Evolutionary conservation across 53 echinoderm and acorn worm genomes (phyloP).

Genomic region (Glandiceps talaboti): DNA sequence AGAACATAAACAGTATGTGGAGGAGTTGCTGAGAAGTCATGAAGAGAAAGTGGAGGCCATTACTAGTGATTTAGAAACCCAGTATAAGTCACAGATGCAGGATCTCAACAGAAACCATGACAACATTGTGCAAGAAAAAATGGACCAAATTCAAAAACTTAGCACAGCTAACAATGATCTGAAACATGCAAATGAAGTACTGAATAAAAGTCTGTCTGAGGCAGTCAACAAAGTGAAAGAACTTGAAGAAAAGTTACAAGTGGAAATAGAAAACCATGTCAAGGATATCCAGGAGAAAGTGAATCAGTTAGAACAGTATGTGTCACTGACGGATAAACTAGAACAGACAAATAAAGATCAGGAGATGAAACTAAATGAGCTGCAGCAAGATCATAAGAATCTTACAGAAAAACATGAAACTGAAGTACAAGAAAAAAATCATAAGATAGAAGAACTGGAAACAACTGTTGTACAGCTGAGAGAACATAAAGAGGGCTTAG

Average conservation of each 20-base stretch:
- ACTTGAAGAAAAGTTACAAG: neutral
- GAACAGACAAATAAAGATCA: neutral
- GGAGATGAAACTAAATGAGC: neutral
- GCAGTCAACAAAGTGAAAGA: neutral
- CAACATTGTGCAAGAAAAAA: conserved; percentile 74
- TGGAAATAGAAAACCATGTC: conserved; percentile 33
- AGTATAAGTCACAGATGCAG: conserved; percentile 48
- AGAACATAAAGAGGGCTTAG: neutral
- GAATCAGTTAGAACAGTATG: conserved; percentile 71
- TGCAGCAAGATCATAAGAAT: neutral
- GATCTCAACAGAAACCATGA: conserved; percentile 65
- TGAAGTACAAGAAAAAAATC: conserved; percentile 41
- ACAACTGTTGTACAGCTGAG: neutral
- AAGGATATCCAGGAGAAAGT: conserved; percentile 80
- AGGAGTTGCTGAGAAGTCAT: conserved; percentile 59
- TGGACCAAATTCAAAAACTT: conserved; percentile 80
- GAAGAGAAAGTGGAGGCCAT: conserved; percentile 45
- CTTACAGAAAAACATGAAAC: conserved; percentile 14
- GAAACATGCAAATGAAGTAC: neutral
- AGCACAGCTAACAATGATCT: conserved; percentile 15
- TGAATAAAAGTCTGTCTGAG: neutral
- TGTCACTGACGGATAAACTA: conserved; percentile 31
- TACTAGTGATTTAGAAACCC: conserved; percentile 47
- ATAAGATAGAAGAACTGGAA: conserved; percentile 42
- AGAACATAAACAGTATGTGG: conserved; percentile 58